phyloP scores from a whole-genome alignment of 2,797 vertebrate species.

The Mus caroli region DNA sequence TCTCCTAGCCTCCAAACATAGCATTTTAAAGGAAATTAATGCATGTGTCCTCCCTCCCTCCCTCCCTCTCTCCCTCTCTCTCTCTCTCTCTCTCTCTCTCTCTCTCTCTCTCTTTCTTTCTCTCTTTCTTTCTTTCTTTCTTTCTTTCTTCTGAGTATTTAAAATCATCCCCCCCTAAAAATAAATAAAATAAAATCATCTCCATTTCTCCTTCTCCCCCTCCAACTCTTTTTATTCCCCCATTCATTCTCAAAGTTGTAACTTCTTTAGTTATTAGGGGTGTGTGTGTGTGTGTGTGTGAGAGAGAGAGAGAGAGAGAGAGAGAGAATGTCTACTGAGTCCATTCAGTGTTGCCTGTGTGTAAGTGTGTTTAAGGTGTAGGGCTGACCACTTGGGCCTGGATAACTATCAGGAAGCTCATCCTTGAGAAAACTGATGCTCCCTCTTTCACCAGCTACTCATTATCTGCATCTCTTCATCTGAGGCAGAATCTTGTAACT shows the following conservation, averaged over 20 bases:
- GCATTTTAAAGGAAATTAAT: background rate
- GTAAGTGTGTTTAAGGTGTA: background rate
- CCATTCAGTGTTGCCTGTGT: no score
- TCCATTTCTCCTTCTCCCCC: background rate
- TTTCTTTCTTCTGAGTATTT: background rate
- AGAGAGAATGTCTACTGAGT: background rate
- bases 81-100: no score
- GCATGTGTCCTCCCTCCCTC: fast-evolving
- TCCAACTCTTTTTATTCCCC: background rate
- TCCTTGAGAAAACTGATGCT: no score
- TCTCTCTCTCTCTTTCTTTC: no score
- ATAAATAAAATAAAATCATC: background rate
- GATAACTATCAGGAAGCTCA: background rate
- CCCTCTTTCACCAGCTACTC: background rate
- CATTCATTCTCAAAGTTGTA: background rate
- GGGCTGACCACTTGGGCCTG: background rate
- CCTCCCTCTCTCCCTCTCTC: no score
- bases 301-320: no score
- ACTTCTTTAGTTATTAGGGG: background rate
- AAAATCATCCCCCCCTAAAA: no score
- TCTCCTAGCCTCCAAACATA: background rate
- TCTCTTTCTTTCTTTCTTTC: no score
- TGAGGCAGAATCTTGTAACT: background rate
- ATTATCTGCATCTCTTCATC: background rate
- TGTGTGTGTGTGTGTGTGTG: background rate